A percentile compares a stretch with the other conserved stretches of the same genome.
These are phyloP conservation scores for Argyrosomus japonicus DNA, from an alignment of 2,113 vertebrate genomes.

Conservation along the genomic window DNA sequence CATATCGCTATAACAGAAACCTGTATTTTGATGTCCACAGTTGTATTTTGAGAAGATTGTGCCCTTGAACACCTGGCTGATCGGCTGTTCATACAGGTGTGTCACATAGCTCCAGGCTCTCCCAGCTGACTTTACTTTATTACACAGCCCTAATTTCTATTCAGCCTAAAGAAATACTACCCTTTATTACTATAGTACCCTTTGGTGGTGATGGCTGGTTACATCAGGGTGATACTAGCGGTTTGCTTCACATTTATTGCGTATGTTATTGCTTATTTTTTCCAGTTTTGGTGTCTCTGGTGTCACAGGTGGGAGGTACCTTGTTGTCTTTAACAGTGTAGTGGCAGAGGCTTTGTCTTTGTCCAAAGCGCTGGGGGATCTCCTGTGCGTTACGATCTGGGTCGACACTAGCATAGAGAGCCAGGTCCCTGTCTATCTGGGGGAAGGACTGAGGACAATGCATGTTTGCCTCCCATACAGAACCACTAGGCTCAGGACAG, in stretches of 20 bases:
- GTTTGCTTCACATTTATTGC: not conserved
- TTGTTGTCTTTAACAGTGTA: conserved; percentile 96
- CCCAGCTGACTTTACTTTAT: conserved; percentile 6
- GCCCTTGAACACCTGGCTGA: conserved; percentile 21
- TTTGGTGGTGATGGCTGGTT: not conserved
- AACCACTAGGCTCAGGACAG: conserved; percentile 89
- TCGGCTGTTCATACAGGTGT: conserved; percentile 24
- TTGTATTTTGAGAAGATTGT: conserved; percentile 32
- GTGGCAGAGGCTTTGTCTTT: conserved; percentile 96
- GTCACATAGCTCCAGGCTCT: conserved; percentile 37
- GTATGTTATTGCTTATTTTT: not conserved
- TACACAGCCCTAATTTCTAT: not conserved
- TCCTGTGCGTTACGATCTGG: conserved; percentile 90
- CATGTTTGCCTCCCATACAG: conserved; percentile 90
- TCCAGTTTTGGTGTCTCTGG: not conserved
- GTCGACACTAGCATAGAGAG: conserved; percentile 86
- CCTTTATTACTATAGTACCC: not conserved
- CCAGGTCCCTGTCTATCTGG: conserved; percentile 92
- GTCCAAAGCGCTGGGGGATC: conserved; percentile 93
- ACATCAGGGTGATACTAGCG: no score
- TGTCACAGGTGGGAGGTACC: conserved; percentile 74
- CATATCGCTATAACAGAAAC: conserved; percentile 24
- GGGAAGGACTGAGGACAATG: conserved; percentile 88
- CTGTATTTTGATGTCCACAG: not conserved
- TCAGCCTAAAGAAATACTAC: not conserved